Evolutionary conservation across 2,113 vertebrate species (phyloP).

Genomic region (Piaya cayana): DNA sequence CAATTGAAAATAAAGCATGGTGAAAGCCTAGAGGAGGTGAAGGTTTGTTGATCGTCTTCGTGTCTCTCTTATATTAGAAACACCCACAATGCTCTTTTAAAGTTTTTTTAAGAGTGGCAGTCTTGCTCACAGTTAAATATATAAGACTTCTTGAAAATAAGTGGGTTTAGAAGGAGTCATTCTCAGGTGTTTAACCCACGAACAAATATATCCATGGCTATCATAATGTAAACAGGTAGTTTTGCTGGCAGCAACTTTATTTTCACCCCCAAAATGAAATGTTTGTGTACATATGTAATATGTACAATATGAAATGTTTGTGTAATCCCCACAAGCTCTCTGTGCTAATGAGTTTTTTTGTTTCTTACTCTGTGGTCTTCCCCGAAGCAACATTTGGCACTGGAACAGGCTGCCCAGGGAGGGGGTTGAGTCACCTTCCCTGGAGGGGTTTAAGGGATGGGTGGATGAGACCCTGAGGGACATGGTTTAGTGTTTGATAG

Average conservation of each 20-base stretch:
- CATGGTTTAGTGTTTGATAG: no score
- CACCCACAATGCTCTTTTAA: rapidly evolving
- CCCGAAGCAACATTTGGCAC: no score
- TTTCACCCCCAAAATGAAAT: background rate
- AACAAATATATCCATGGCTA: background rate
- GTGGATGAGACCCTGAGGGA: no score
- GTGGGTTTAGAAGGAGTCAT: background rate
- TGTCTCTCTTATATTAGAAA: background rate
- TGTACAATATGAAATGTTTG: no score
- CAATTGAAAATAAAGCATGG: background rate
- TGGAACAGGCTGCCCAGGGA: no score
- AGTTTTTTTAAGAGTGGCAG: background rate
- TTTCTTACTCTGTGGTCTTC: no score
- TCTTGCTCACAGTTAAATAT: background rate
- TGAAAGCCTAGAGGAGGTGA: background rate
- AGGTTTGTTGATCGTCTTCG: background rate
- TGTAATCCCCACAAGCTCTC: no score
- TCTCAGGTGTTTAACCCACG: background rate
- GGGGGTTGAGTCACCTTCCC: no score
- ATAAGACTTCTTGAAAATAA: background rate
- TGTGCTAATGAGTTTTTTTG: no score
- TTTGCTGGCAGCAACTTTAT: background rate
- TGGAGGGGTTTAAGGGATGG: no score
- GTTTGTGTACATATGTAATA: no score
- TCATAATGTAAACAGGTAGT: background rate